These are phyloP conservation scores for Thalpophila matura DNA, from an alignment of 2,888 invertebrate species.

Conservation along the genomic window DNA sequence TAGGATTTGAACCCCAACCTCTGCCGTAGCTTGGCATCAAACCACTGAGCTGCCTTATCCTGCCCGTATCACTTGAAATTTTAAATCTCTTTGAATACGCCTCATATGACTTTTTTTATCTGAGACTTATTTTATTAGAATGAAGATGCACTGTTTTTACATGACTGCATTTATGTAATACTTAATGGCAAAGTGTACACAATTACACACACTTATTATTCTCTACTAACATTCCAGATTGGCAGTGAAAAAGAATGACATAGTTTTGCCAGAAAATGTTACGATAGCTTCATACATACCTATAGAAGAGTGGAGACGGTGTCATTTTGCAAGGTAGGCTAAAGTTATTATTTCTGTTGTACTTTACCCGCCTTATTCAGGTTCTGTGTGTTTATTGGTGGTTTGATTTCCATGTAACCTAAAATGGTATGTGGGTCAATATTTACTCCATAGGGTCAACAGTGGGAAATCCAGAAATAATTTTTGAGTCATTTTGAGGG, in stretches of 20 bases:
- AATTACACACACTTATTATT: neutral
- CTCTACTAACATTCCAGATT: constrained; percentile 83
- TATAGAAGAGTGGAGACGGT: constrained; percentile 92
- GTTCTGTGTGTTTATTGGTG: neutral
- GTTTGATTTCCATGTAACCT: neutral
- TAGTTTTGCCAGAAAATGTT: constrained; percentile 68
- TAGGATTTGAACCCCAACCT: too few relatives aligned
- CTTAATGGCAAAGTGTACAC: neutral
- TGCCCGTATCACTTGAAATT: too few relatives aligned
- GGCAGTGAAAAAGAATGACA: constrained; percentile 88
- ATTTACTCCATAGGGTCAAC: too few relatives aligned
- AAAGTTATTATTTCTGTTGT: neutral
- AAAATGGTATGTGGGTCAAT: too few relatives aligned
- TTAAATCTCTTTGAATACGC: too few relatives aligned
- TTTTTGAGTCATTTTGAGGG: too few relatives aligned
- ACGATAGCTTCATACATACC: constrained; percentile 89
- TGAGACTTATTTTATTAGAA: too few relatives aligned
- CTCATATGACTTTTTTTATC: too few relatives aligned
- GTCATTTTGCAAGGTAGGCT: constrained; percentile 91
- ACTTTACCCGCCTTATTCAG: neutral
- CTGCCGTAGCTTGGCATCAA: too few relatives aligned
- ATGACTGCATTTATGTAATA: neutral
- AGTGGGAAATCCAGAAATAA: too few relatives aligned
- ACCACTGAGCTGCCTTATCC: too few relatives aligned
- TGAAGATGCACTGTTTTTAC: too few relatives aligned